A percentile compares a stretch with the other conserved stretches of the same genome.
Evolutionary conservation across 2,888 invertebrate genomes (phyloP).

Genomic region (Chirona hameri): DNA sequence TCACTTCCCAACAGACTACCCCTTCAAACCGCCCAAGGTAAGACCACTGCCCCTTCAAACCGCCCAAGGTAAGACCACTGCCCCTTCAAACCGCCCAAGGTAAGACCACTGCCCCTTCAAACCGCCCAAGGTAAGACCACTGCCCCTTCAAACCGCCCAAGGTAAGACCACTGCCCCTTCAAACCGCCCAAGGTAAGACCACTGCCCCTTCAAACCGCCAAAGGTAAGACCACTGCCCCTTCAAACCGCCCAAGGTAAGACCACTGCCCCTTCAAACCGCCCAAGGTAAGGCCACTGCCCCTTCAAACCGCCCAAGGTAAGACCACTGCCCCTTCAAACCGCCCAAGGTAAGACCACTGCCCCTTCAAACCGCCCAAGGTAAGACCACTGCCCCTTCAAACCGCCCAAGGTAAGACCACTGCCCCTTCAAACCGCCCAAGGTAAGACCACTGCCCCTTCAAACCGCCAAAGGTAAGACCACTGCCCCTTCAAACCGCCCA

Average conservation of each 20-base stretch:
- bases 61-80: no score
- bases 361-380: no score
- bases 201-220: conserved; percentile 98
- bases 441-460: conserved; percentile 53
- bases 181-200: no score
- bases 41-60: no score
- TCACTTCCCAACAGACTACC: conserved; percentile 99
- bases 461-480: conserved; percentile 81
- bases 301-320: no score
- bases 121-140: no score
- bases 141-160: conserved; percentile 99
- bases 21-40: conserved; percentile 98
- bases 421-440: no score
- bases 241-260: no score
- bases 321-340: conserved; percentile 81
- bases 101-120: conserved; percentile 41
- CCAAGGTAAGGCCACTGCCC: conserved; percentile 59
- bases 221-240: conserved; percentile 55
- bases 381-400: conserved; percentile 64
- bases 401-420: conserved; percentile 73
- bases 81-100: conserved; percentile 98
- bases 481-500: no score
- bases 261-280: conserved; percentile 92
- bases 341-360: conserved; percentile 64
- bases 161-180: conserved; percentile 48